Base-by-base conservation (phyloP, 2,797 vertebrate species). In the Falco peregrinus region DNA sequence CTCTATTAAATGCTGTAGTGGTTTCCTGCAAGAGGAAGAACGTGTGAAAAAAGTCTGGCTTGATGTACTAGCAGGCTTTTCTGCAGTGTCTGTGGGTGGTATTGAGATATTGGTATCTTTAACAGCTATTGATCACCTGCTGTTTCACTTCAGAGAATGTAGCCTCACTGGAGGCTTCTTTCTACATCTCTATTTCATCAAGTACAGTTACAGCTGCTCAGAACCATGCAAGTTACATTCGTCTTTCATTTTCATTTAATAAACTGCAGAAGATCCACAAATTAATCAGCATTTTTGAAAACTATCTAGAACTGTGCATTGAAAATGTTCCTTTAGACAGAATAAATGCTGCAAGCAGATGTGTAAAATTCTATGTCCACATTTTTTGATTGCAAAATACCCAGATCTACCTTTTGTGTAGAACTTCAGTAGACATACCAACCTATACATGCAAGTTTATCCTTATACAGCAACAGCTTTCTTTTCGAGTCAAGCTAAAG, bases 121-220 rank as follows among this genome's bases (percentile, higher is more conserved):
- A 93, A 84, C 65, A 95, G 70, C 77, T 76, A 95, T 67, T 92
- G 93, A 96, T 92, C 77, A 56, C 51, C 86, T 87, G 74, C 88
- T 93, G 90, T 51, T 90, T 79, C 63, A 84, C 67, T 95, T 86
- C 63, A 87, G 88, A 89, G 51, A 73, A 67, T 6, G 47, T 5
- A 76, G 74, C 10, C 65, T 67, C 54, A 69, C 56, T 22, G 35
- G 16, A 75, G 26, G 39, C 47, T 22, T 51, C 80, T 86, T 79
- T 25, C 65, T 64, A 57, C 35, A 73, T 71, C 80, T 91, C 57
- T 39, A 6, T 88, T 90, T 78, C 41, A 92, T 70, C 24, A 65
- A 75, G 45, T 43, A 78, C 33, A 79, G 31, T 33, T 76, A 76
- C 12, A 87, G 33, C 54, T 75, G 73, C 54, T 87, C 61, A 63